Base-by-base conservation (phyloP, 1,140 invertebrate species). In the Vanessa tameamea region DNA sequence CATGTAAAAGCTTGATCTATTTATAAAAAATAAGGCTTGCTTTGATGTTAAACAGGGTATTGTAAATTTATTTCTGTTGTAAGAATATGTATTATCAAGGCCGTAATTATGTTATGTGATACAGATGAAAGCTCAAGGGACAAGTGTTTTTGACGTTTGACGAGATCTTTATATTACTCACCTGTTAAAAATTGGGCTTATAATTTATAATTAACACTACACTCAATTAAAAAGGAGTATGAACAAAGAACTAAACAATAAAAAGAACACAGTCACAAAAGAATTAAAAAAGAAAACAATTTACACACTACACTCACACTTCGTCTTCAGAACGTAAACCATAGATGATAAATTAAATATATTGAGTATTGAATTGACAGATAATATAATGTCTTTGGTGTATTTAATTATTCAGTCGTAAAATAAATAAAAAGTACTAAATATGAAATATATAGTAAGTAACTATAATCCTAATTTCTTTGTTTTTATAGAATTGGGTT, bases 281-380 rank as follows among this genome's bases (percentile, higher is more conserved):
- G 47, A 69, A 74, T 50, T 74, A 69, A 64, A 74, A 74, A 74
- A 74, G 59, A 68, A 75, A 75, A 69, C 59, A 69, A 69, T 69
- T 69, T 48, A 14, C 48, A 72, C 70, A 72, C 57, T 70, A 47
- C 73, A 75, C 67, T 69, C 67, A 75, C 73, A 75, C 73, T 61
- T 75, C 55, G 57, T 50, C 47, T 31, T 68, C 66, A 51, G 59
- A 65, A 64, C 47, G 61, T 64, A n/a, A 26, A 57, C 53, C 64
- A 73, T 53, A 73, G 64, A 73, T 20, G n/a, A 73, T 37, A 47
- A 73, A 15, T 43, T 43, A 43, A 43, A 9, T 43, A 11, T 43
- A 43, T 8, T 31, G 26, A 31, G 26, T 31, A 31, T 31, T 31
- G 26, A 31, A 31, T 31, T 47, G 31, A 68, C 53, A 68, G 66